Conservation (phyloP, 2,113 vertebrate species). For the Cheirogaleus medius region DNA sequence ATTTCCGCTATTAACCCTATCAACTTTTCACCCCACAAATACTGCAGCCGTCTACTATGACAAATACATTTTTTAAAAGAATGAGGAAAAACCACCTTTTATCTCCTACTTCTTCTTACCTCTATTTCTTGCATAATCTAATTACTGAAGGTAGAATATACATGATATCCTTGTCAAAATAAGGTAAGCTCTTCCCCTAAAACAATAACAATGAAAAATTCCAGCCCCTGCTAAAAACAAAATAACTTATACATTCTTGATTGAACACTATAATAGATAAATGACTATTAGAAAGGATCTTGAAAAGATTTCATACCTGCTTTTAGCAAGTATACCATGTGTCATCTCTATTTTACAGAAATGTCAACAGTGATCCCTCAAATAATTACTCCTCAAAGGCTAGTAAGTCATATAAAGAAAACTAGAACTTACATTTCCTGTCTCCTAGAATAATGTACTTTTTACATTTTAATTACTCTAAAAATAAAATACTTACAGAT, state of each 20-base stretch:
- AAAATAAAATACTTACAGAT: slow-evolving; percentile 88
- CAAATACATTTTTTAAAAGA: neutral
- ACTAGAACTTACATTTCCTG: neutral
- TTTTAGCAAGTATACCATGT: neutral
- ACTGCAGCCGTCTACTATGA: neutral
- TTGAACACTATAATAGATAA: neutral
- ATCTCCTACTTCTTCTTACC: neutral
- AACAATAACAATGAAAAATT: neutral
- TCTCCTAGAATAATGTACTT: neutral
- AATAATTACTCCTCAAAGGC: neutral
- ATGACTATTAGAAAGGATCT: slow-evolving; percentile 22
- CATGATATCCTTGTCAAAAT: neutral
- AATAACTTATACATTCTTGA: slow-evolving; percentile 4
- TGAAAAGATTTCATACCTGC: neutral
- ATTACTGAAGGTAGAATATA: neutral
- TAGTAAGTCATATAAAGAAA: slow-evolving; percentile 16
- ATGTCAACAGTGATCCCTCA: neutral
- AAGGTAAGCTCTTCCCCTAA: neutral
- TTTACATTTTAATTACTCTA: neutral
- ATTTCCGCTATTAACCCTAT: neutral
- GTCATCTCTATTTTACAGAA: neutral
- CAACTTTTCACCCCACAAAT: neutral
- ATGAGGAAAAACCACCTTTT: neutral
- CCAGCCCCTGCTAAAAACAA: neutral
- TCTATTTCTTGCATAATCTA: slow-evolving; percentile 5